Conservation (phyloP, 2,888 invertebrate species). For the Ormyrus labotus region DNA sequence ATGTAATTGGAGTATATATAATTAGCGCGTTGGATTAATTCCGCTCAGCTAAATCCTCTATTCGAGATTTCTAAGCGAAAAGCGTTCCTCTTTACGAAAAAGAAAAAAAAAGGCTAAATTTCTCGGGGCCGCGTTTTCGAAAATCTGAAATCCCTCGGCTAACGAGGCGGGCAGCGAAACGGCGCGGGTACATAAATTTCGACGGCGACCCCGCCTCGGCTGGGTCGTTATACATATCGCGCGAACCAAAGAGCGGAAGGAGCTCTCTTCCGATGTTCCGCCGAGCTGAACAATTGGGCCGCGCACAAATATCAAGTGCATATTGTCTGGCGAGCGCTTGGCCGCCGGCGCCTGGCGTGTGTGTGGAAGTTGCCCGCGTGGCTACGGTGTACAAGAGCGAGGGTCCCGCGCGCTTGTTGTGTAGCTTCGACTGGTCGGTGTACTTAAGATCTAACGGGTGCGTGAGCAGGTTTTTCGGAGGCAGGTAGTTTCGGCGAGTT, state of each 20-base stretch:
- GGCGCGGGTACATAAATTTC: constrained; percentile 18
- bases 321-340: constrained; percentile 27
- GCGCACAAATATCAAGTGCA: constrained; percentile 61
- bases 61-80: neutral
- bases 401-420: no score
- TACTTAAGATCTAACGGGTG: no score
- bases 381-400: no score
- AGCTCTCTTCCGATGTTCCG: constrained; percentile 73
- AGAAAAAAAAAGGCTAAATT: no score
- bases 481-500: no score
- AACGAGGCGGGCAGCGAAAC: constrained; percentile 6
- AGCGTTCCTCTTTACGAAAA: no score
- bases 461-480: no score
- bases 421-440: no score
- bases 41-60: neutral
- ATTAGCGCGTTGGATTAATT: neutral
- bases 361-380: neutral
- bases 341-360: neutral
- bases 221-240: constrained; percentile 12
- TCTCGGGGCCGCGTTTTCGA: no score
- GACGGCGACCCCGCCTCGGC: neutral
- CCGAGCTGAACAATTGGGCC: constrained; percentile 72
- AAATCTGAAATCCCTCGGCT: neutral
- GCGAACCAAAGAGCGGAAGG: constrained; percentile 66
- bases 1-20: constrained; percentile 16